These are phyloP conservation scores for Corella eumyota DNA, from an alignment of 23 tunicate species.

Conservation along the genomic window DNA sequence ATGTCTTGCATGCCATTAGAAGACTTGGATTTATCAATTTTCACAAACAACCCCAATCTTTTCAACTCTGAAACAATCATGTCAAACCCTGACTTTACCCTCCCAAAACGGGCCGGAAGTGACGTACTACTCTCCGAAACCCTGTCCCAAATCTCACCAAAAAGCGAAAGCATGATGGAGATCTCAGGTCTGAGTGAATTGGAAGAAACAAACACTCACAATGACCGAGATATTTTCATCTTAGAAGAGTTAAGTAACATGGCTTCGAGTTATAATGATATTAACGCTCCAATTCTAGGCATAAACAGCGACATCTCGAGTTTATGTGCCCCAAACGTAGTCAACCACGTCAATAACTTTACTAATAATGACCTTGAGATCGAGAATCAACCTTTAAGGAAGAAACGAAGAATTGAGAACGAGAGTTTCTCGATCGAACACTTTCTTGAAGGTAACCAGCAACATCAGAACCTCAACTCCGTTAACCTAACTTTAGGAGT, in stretches of 20 bases:
- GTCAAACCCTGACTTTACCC: slow-evolving; percentile 3
- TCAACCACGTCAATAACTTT: neutral
- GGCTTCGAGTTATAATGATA: neutral
- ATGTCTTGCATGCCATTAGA: slow-evolving; percentile 15
- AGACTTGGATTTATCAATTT: slow-evolving; percentile 8
- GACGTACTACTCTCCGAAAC: slow-evolving; percentile 38
- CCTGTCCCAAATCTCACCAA: slow-evolving; percentile 3
- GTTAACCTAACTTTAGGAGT: no score
- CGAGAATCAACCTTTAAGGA: neutral
- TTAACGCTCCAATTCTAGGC: slow-evolving; percentile 6
- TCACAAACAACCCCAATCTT: slow-evolving; percentile 1
- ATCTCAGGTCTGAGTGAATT: neutral
- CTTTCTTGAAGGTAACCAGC: slow-evolving; percentile 12
- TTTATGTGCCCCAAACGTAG: no score
- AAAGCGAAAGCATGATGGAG: neutral
- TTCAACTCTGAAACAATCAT: neutral
- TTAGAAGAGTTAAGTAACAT: slow-evolving; percentile 19
- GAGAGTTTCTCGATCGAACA: slow-evolving; percentile 1
- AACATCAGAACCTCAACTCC: slow-evolving; percentile 7
- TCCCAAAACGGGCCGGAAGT: slow-evolving; percentile 3
- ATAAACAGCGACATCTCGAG: neutral
- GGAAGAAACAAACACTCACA: neutral
- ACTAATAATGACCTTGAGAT: neutral
- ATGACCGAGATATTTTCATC: slow-evolving; percentile 4
- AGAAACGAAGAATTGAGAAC: neutral